Percentiles rank a stretch among this genome's conserved stretches.
These are phyloP conservation scores for Oithona nana DNA, from an alignment of 2,888 invertebrate species.

Conservation along the genomic window DNA sequence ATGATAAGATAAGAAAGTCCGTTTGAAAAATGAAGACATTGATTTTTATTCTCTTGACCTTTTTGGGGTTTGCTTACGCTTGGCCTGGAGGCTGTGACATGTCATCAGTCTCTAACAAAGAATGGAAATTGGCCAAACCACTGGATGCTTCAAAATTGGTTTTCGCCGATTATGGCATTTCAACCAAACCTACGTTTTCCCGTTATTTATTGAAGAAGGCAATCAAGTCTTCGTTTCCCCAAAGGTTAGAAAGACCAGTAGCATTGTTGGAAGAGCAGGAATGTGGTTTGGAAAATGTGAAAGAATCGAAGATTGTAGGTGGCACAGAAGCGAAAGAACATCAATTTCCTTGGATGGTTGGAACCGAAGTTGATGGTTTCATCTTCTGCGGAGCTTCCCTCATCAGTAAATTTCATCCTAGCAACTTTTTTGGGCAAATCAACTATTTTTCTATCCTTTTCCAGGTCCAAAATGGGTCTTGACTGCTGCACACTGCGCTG, in stretches of 20 bases:
- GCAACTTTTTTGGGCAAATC: background rate
- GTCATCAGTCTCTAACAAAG: background rate
- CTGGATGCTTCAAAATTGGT: background rate
- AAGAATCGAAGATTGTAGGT: background rate
- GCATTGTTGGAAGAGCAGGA: background rate
- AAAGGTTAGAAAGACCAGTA: no score
- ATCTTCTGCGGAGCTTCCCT: background rate
- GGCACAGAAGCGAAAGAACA: background rate
- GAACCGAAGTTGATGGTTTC: background rate
- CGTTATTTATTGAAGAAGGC: no score
- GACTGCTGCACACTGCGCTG: background rate
- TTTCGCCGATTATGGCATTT: background rate
- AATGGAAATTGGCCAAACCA: background rate
- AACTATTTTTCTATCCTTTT: background rate
- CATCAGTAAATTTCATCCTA: background rate
- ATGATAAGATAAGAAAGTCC: no score
- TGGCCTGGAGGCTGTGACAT: background rate
- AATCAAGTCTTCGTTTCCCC: no score
- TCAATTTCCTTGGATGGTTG: background rate
- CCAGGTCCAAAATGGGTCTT: background rate
- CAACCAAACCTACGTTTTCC: no score
- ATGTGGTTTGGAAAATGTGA: background rate
- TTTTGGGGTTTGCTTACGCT: no score
- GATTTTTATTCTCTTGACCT: no score
- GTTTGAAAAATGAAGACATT: no score